Base-by-base conservation (phyloP, 2,113 vertebrate species). In the Oriolus oriolus region DNA sequence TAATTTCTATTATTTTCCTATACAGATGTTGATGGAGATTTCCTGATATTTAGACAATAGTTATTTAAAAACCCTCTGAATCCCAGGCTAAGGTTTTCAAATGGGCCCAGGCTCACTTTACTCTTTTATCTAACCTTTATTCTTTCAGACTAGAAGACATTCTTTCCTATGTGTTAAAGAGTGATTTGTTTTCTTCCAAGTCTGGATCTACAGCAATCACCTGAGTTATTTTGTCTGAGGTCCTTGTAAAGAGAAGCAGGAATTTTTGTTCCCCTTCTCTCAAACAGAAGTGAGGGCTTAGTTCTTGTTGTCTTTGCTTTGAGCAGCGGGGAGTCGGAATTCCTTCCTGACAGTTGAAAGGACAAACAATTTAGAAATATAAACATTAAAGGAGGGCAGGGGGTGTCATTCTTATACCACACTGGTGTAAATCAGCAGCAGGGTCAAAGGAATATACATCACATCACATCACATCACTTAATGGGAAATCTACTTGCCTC, bases 291-390 rank as follows among this genome's bases (percentile, higher is more conserved):
- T 30, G 30, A 56, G 10, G 37, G 35, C 44, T 23, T 60, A 93
- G 64, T 53, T 95, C 61, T 63, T 85, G 18, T 76, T 94, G 82
- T 80, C 79, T 87, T 91, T 84, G 50, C 59, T 92, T 93, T 81
- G 73, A 90, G 64, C 27, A 70, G 39, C 11, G 47, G 14, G 47
- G 59, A 95, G 79, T 71, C 87, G 39, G 89, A 93, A 78, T 89
- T 66, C 44, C 52, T 80, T 86, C 44, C 56, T 90, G 80, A 35
- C 35, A 89, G 42, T 23, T 66, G 24, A 63, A 69, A 81, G 33
- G 60, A 74, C 59, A 74, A 41, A 74, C 39, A 77, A 54, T 77
- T 92, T 24, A 77, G 68, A 79, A 90, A 86, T 74, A 69, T 1
- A 70, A 92, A 53, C 77, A 57, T 39, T 21, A 27, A 61, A 76